Percentiles rank a stretch among this genome's conserved stretches.
phyloP scores from a whole-genome alignment of 2,888 invertebrate species.

The Parapristionchus giblindavisi region DNA sequence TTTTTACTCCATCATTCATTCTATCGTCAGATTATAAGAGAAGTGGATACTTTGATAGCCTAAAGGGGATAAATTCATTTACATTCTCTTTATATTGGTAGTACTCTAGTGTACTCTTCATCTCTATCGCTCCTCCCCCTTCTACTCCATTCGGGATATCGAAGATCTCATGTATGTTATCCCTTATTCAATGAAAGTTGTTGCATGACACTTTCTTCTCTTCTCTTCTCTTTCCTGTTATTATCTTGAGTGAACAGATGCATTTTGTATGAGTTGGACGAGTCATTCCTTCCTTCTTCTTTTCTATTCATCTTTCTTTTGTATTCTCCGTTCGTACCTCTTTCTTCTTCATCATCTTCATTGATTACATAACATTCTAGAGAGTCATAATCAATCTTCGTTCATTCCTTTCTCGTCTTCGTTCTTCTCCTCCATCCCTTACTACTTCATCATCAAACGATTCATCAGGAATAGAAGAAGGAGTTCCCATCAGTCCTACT shows the following conservation, averaged over 20 bases:
- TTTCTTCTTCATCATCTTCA: not conserved
- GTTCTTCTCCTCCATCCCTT: slow-evolving; percentile 13
- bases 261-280: no score
- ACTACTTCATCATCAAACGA: not conserved
- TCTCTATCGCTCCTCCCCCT: no score
- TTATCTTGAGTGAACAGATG: no score
- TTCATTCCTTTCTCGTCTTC: slow-evolving; percentile 19
- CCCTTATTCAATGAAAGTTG: slow-evolving; percentile 8
- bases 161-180: no score
- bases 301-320: not conserved
- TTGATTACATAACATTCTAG: not conserved
- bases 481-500: not conserved
- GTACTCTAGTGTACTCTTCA: no score
- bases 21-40: no score
- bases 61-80: no score
- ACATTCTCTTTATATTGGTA: no score
- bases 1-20: no score
- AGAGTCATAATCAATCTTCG: slow-evolving; percentile 17
- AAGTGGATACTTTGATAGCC: no score
- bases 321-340: slow-evolving; percentile 1
- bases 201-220: slow-evolving; percentile 8
- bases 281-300: not conserved
- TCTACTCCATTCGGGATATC: no score
- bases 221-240: not conserved
- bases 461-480: not conserved